A percentile compares a stretch with the other conserved stretches of the same genome.
Evolutionary conservation across 2,888 invertebrate genomes (phyloP).

Genomic region (Ochropleura leucogaster): DNA sequence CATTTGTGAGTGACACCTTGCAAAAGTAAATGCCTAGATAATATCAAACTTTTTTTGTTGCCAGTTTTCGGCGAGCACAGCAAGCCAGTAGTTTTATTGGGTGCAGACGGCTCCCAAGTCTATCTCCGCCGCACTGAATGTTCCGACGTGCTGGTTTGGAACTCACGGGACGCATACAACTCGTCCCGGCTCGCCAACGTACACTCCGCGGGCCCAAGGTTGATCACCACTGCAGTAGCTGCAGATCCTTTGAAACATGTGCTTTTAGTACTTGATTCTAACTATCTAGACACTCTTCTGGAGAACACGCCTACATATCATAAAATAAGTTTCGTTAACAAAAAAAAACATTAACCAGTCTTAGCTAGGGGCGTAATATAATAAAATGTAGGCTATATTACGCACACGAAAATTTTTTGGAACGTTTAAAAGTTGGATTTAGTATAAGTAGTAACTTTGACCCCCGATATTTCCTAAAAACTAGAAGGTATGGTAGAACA

Average conservation of each 20-base stretch:
- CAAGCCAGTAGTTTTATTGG: conserved; percentile 77
- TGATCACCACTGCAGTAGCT: conserved; percentile 90
- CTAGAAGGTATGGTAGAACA: too few relatives aligned
- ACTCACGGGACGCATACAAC: conserved; percentile 84
- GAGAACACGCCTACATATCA: conserved; percentile 82
- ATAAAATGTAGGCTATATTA: too few relatives aligned
- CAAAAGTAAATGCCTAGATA: not conserved
- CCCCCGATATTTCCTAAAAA: too few relatives aligned
- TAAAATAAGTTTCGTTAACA: conserved; percentile 77
- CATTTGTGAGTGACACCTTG: not conserved
- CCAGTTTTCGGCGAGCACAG: conserved; percentile 78
- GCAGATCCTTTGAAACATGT: conserved; percentile 87
- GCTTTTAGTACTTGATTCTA: conserved; percentile 91
- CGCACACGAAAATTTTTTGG: too few relatives aligned
- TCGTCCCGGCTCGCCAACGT: conserved; percentile 85
- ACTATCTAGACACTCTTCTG: conserved; percentile 91
- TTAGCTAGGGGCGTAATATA: too few relatives aligned
- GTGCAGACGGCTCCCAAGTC: conserved; percentile 75
- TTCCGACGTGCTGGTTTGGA: conserved; percentile 91
- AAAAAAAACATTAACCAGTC: conserved; percentile 27
- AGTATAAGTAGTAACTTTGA: too few relatives aligned
- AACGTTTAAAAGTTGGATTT: too few relatives aligned
- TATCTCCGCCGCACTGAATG: conserved; percentile 90
- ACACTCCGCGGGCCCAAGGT: conserved; percentile 87
- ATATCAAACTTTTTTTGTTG: conserved; percentile 52